Conservation (phyloP, 2,797 vertebrate species). For the Gadopsis bispinosus region DNA sequence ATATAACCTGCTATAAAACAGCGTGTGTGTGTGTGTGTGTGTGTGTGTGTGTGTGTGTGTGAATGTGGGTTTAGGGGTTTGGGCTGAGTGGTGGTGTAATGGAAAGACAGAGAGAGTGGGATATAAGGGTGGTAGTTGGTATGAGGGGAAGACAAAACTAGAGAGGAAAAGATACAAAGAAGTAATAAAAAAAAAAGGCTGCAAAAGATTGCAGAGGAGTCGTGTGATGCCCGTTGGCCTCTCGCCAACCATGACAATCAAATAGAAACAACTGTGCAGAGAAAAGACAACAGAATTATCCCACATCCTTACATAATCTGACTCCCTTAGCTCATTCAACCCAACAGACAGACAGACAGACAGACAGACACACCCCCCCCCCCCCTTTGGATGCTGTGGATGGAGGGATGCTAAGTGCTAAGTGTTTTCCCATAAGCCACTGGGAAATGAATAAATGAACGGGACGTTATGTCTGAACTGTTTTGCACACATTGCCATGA, state of each 20-base stretch:
- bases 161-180: constrained; percentile 10
- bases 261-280: constrained; percentile 64
- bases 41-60: constrained; percentile 14
- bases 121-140: not conserved
- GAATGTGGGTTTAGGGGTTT: constrained; percentile 26
- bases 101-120: not conserved
- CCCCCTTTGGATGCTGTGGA: constrained; percentile 45
- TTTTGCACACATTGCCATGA: constrained; percentile 41
- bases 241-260: constrained; percentile 63
- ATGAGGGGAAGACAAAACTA: not conserved
- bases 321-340: constrained; percentile 75
- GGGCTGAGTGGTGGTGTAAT: not conserved
- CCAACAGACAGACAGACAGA: constrained; percentile 25
- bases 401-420: constrained; percentile 61
- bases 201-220: constrained; percentile 11
- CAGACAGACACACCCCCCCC: constrained; percentile 29
- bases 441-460: constrained; percentile 70
- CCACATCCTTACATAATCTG: constrained; percentile 77
- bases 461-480: constrained; percentile 43
- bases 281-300: constrained; percentile 71
- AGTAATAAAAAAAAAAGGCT: not conserved
- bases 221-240: constrained; percentile 33
- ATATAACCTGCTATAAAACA: constrained; percentile 45
- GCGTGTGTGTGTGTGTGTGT: constrained; percentile 9
- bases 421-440: constrained; percentile 68